A percentile compares a stretch with the other conserved stretches of the same genome.
Conservation (phyloP, 2,888 invertebrate species). For the Crossocerus cetratus region DNA sequence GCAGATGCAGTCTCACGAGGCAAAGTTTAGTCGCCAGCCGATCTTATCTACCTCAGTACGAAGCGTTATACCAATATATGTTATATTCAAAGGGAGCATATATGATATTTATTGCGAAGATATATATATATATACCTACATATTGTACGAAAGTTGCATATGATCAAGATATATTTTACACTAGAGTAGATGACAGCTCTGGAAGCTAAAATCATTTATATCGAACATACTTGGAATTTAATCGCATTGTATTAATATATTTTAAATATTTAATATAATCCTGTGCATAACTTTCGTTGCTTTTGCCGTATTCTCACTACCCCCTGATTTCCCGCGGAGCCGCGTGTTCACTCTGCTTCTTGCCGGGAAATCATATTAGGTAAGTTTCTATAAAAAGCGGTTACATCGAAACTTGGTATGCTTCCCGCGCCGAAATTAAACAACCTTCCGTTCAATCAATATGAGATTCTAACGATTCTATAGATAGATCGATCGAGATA, state of each 20-base stretch:
- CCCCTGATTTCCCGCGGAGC: neutral
- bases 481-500: too few species aligned
- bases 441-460: too few species aligned
- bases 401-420: too few species aligned
- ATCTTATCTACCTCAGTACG: slow-evolving; percentile 38
- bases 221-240: neutral
- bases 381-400: too few species aligned
- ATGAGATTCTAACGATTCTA: too few species aligned
- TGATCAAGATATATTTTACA: slow-evolving; percentile 5
- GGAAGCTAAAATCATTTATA: slow-evolving; percentile 12
- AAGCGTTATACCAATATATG: slow-evolving; percentile 28
- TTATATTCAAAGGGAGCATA: slow-evolving; percentile 27
- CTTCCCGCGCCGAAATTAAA: too few species aligned
- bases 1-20: neutral
- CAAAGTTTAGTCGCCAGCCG: slow-evolving; percentile 6
- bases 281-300: neutral
- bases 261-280: slow-evolving; percentile 14
- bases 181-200: slow-evolving; percentile 10
- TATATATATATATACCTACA: slow-evolving; percentile 8
- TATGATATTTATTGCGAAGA: slow-evolving; percentile 35
- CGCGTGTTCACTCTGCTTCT: too few species aligned
- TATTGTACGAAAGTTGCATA: slow-evolving; percentile 1
- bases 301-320: neutral
- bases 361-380: too few species aligned
- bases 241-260: slow-evolving; percentile 13